Base-by-base conservation (phyloP, 2,113 vertebrate species). In the Cinclus mexicanus region DNA sequence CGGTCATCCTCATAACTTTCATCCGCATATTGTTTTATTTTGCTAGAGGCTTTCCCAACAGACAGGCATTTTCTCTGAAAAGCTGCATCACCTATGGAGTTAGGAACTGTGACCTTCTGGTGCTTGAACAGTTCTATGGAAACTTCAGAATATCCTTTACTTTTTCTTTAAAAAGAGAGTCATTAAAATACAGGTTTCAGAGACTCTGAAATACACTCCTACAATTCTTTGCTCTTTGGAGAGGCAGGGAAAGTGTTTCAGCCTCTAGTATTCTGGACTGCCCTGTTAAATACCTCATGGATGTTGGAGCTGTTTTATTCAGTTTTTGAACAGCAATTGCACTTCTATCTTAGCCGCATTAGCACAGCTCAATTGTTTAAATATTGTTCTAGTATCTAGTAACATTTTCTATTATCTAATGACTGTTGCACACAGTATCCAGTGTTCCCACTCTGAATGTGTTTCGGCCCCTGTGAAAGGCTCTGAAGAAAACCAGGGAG, bases 21-120 rank as follows among this genome's bases (percentile, higher is more conserved):
- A 89, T 83, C 70, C 65, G 7, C 0, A 2, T 55, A 68, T 87
- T 74, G 55, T 82, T 94, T 94, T 95, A 79, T 87, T 96, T 94
- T 87, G 84, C 87, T 68, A 31, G 61, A 94, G 89, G 89, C 89
- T 91, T 90, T 95, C 71, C 87, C 82, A 88, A 68, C 13, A 81
- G 89, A 71, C 60, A 88, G 55, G n/a, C 1, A 2, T 59, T 90
- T 91, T 61, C 82, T 93, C 93, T 91, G 78, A 91, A 95, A 95
- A 78, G 60, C 44, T 78, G 44, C 24, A 85, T 83, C 63, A 83
- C 50, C 71, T 81, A 6, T 57, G 41, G 68, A 91, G 41, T 46
- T 60, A 47, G 64, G 63, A 93, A 67, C 63, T 77, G 50, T 74
- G 89, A 94, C 87, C 65, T 94, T 85, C 42, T 78, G 35, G 52